Evolutionary conservation across 2,888 invertebrate species (phyloP), one percentile per base, ranked within the genome.

Genomic region (Netelia melanura): DNA sequence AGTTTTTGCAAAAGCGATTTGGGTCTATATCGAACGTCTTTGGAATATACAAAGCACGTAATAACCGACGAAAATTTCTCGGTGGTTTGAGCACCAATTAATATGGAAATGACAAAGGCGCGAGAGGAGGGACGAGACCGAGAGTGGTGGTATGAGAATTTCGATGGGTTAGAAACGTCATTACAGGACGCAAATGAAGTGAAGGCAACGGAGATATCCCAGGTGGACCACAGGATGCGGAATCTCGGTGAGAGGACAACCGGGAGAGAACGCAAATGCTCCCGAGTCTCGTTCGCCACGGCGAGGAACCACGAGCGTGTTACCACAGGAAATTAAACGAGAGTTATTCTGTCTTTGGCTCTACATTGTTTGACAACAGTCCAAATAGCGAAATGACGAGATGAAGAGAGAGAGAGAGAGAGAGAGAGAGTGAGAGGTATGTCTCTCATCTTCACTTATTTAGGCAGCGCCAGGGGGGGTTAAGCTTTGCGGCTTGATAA

Each of bases 311-410:
- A 58, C 61, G 70, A 52, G 87, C 81, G 86, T 86, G 88, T 89
- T 88, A 89, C 89, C 87, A 77, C 87, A 87, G 90, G 89, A 90
- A 90, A 90, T 90, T 90, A 90, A 89, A 90, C 88, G 78, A 76
- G 84, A 30, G 88, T 87, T 81, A 62, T 72, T 81, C 56, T 56
- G 43, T 72, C 44, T 68, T 77, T 61, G 62, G 61, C 74, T 52
- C 56, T 61, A 68, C 56, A 25, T 44, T 44, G 48, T 52, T 78
- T 70, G 74, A 74, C 77, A 81, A 74, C 77, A 70, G 68, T 70
- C 78, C 64, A 81, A 70, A 76, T 54, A 21, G 58, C 48, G 56
- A 17, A 14, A 56, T 8, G n/a, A 21, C 8, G 56, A n/a, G 56
- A 56, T 14, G n/a, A 9, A 56, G 56, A 56, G 56, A 17, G 17